Base-by-base conservation (phyloP, 2,888 invertebrate genomes). In the Pandemis corylana region DNA sequence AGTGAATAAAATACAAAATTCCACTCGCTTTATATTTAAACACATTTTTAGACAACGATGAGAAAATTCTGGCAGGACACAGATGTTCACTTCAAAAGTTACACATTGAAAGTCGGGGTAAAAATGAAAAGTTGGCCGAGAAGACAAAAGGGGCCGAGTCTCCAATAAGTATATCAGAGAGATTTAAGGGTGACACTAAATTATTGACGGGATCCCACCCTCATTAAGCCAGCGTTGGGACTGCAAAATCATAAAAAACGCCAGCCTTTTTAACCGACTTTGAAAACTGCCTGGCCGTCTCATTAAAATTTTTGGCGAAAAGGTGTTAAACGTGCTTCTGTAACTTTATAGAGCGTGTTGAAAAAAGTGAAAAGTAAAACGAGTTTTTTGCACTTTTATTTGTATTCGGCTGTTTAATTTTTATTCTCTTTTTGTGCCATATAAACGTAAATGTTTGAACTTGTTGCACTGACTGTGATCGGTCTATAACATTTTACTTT, bases 121-220 rank as follows among this genome's bases (percentile, higher is more conserved):
- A 70, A 75, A 75, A 70, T 67, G 44, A 44, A 70, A 75, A 75
- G 74, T 75, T 70, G 13, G 28, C 73, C 56, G 64, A 77, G 28
- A 64, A 71, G 77, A 78, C 77, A 85, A 82, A 84, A 81, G 79
- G 79, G 79, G 79, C 80, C 77, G 82, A 78, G 78, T 69, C 76
- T 76, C 72, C 62, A 77, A 76, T 72, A 77, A 76, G 68, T 77
- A 77, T 78, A 81, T 80, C 79, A 77, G 74, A 80, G 78, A 84
- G 88, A 85, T 87, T 87, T 83, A 68, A 80, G 80, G 87, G 86
- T 87, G 85, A 88, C 85, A 86, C 89, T 90, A 90, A 89, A 89
- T 90, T 89, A 90, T 89, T 85, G 83, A 79, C 78, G 79, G 83
- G 80, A 82, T 85, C 80, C 81, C 82, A 86, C 85, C 88, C 87